Evolutionary conservation across 1,140 invertebrate species (phyloP).

Genomic region (Papilio polyxenes): DNA sequence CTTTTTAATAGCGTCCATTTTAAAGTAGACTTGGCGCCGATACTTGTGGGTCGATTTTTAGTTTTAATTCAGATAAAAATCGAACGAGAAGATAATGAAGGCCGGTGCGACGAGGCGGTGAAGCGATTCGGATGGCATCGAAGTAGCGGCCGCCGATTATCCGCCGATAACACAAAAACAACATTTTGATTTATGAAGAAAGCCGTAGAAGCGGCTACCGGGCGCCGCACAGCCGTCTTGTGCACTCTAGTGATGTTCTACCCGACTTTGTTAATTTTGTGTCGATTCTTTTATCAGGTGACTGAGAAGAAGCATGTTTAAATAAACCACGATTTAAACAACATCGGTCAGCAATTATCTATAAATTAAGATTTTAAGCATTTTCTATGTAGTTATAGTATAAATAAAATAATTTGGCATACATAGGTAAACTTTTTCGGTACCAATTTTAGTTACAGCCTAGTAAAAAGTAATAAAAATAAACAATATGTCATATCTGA

Average conservation of each 20-base stretch:
- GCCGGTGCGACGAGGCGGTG: conserved; percentile 44
- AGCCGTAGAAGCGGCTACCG: conserved; percentile 71
- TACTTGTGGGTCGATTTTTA: conserved; percentile 53
- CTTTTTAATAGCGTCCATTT: conserved; percentile 60
- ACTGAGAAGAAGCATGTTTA: neutral
- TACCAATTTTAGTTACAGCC: too few species aligned
- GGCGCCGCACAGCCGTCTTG: conserved; percentile 59
- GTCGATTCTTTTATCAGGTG: conserved; percentile 9
- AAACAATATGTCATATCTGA: too few species aligned
- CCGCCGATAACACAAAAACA: conserved; percentile 78
- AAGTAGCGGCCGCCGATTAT: conserved; percentile 75
- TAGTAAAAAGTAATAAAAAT: too few species aligned
- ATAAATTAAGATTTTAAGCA: too few species aligned
- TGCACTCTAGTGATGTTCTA: conserved; percentile 58
- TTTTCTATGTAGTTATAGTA: too few species aligned
- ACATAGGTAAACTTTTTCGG: too few species aligned
- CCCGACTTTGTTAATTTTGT: neutral
- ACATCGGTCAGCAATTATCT: too few species aligned
- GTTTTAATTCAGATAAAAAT: conserved; percentile 60
- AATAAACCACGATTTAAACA: too few species aligned
- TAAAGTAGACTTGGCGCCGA: conserved; percentile 47
- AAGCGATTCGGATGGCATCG: conserved; percentile 47
- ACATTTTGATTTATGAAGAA: conserved; percentile 80
- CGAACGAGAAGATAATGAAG: conserved; percentile 60
- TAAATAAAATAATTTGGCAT: too few species aligned